These are phyloP conservation scores for Crioceris asparagi DNA, from an alignment of 2,888 invertebrate genomes.

Conservation along the genomic window DNA sequence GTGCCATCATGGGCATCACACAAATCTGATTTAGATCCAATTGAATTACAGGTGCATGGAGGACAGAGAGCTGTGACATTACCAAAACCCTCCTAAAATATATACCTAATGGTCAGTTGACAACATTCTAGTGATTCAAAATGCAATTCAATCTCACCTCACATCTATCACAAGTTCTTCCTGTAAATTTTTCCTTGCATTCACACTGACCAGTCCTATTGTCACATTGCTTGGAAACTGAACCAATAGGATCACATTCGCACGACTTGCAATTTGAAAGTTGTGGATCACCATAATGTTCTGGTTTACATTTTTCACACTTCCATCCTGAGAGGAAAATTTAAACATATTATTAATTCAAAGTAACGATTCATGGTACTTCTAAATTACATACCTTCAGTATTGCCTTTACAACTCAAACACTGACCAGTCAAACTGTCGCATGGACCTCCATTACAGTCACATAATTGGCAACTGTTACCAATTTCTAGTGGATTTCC, in stretches of 20 bases:
- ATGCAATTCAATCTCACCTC: conserved; percentile 40
- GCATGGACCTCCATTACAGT: conserved; percentile 80
- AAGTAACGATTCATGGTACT: background rate
- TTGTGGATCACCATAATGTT: conserved; percentile 54
- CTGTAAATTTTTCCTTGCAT: conserved; percentile 60
- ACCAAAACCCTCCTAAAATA: conserved; percentile 50
- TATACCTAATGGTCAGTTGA: no score
- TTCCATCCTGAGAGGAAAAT: conserved; percentile 41
- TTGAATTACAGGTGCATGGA: conserved; percentile 63
- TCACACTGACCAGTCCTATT: conserved; percentile 62
- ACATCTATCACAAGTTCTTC: conserved; percentile 61
- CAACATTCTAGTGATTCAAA: no score
- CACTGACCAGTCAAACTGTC: conserved; percentile 78
- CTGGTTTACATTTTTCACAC: conserved; percentile 57
- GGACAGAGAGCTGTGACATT: conserved; percentile 71
- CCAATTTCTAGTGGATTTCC: conserved; percentile 68
- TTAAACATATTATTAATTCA: background rate
- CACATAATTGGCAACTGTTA: conserved; percentile 65
- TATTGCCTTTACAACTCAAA: conserved; percentile 68
- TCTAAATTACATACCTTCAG: conserved; percentile 40
- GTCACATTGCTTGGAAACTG: conserved; percentile 60
- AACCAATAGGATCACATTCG: conserved; percentile 66
- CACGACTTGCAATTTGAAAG: conserved; percentile 59
- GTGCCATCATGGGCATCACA: conserved; percentile 71
- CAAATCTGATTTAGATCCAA: conserved; percentile 52